phyloP scores from a whole-genome alignment of 2,113 vertebrate genomes.

The Thryonomys swinderianus region DNA sequence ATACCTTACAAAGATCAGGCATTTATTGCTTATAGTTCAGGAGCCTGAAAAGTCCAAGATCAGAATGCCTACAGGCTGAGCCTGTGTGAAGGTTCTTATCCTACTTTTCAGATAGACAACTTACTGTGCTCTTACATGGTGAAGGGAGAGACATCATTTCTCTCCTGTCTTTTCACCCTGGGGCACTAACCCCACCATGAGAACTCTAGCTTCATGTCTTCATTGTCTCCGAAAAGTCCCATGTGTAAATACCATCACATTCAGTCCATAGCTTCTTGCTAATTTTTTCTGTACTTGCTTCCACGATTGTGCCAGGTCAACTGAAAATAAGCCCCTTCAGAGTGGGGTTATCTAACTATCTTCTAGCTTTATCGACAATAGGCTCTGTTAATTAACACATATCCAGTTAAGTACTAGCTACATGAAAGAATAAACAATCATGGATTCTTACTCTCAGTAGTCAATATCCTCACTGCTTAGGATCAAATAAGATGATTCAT shows the following conservation, averaged over 20 bases:
- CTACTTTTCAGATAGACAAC: no score
- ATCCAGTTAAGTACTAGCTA: background rate
- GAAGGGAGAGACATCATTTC: background rate
- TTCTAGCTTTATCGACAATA: background rate
- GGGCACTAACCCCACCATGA: background rate
- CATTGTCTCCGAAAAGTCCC: background rate
- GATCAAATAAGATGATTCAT: background rate
- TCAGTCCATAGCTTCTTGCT: background rate
- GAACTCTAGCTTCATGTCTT: background rate
- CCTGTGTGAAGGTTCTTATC: background rate
- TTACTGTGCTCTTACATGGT: background rate
- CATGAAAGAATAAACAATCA: background rate
- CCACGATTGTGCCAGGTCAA: background rate
- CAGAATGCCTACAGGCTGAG: no score
- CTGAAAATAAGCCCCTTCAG: background rate
- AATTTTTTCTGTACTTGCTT: background rate
- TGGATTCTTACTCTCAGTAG: background rate
- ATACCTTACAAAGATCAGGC: background rate
- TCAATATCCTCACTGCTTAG: background rate
- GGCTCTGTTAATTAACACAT: background rate
- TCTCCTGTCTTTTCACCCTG: background rate
- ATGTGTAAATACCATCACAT: background rate
- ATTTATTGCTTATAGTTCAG: background rate
- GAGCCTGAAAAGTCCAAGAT: background rate
- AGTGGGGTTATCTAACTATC: background rate